Base-by-base conservation (phyloP, 2,797 vertebrate genomes). In the Hephaestus fuliginosus region DNA sequence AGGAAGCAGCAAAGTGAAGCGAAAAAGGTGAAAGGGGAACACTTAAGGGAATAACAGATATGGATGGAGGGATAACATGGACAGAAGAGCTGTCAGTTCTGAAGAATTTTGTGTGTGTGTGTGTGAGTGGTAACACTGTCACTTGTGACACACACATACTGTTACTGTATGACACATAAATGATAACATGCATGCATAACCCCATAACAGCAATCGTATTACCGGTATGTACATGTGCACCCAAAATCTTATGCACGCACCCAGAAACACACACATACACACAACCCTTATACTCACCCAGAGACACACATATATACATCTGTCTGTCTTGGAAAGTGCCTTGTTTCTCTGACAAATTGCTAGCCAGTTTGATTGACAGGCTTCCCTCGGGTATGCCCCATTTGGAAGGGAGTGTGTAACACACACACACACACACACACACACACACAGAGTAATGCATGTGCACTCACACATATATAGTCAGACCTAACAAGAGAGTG, bases 331-430 rank as follows among this genome's bases (percentile, higher is more conserved):
- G 61, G 56, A 84, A 83, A 85, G 81, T 65, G 81, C 78, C 68
- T 81, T 77, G 84, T 86, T 90, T 85, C 84, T 64, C 72, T 67
- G 73, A 91, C 90, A 91, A 88, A 93, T 88, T 89, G 84, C 72
- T 53, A 80, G 67, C 53, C 51, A 41, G 53, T 86, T 83, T 92
- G 87, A 92, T 73, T 90, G 87, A 87, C 90, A 84, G 68, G 72
- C 61, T 79, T 90, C 89, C 84, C 87, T 22, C 22, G 73, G 78
- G 88, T 89, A 55, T 70, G 79, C 64, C 71, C 77, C 51, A 53
- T 61, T 85, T 78, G 62, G 66, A 75, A 81, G 70, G 66, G 63
- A 52, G 56, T 7, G 14, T 25, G 33, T 43, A 53, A 48, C 66
- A 61, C 30, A 67, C 49, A 39, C 41, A 67, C 49, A 39, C 41